These are phyloP conservation scores for Oriolus oriolus DNA, from an alignment of 2,113 vertebrate species.

Conservation along the genomic window DNA sequence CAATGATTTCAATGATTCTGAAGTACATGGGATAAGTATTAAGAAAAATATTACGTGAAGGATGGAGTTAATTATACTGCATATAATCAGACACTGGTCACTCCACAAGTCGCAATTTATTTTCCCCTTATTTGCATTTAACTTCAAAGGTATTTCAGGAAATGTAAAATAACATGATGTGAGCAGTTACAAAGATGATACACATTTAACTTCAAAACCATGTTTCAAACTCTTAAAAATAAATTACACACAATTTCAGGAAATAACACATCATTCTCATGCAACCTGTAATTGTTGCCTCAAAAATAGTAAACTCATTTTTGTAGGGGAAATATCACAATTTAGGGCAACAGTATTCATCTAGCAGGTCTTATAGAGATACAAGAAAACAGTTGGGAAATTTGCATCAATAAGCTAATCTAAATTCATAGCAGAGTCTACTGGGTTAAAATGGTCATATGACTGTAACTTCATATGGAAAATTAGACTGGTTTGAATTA, in stretches of 20 bases:
- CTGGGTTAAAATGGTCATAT: not conserved
- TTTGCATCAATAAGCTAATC: not conserved
- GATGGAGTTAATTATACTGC: constrained; percentile 67
- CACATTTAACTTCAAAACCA: constrained; percentile 69
- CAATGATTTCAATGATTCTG: constrained; percentile 43
- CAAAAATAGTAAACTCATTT: constrained; percentile 27
- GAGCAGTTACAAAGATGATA: constrained; percentile 66
- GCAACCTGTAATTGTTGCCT: constrained; percentile 14
- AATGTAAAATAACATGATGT: constrained; percentile 62
- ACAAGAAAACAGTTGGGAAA: not conserved
- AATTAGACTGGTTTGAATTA: not conserved
- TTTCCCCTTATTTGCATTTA: constrained; percentile 80
- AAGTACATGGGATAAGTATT: constrained; percentile 57
- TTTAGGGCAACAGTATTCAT: not conserved
- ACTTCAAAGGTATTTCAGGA: constrained; percentile 75
- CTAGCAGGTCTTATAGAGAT: not conserved
- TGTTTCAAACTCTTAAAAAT: constrained; percentile 57
- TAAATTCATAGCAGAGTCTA: not conserved
- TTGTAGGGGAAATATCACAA: not conserved
- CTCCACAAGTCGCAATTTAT: constrained; percentile 78
- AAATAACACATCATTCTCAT: constrained; percentile 48
- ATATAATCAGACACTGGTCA: constrained; percentile 70
- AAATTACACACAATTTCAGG: constrained; percentile 53
- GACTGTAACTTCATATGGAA: not conserved
- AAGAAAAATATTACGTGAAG: constrained; percentile 61